phyloP scores from a whole-genome alignment of 2,797 vertebrate species.

The Adrianichthys oophorus region DNA sequence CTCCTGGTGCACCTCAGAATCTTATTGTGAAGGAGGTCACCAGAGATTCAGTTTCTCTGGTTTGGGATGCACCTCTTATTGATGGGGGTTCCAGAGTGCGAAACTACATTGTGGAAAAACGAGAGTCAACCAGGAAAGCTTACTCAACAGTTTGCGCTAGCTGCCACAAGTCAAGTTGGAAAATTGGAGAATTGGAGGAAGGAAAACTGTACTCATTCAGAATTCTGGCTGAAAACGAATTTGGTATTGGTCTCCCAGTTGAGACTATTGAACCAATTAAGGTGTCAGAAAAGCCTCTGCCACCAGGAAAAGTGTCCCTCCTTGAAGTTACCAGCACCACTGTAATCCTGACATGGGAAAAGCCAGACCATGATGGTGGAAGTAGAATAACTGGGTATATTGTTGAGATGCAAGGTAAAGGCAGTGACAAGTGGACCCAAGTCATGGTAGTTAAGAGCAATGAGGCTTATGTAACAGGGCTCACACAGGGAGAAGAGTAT shows the following conservation, averaged over 20 bases:
- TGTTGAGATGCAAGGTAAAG: conserved; percentile 97
- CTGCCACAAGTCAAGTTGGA: conserved; percentile 96
- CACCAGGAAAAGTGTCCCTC: conserved; percentile 95
- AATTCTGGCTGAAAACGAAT: conserved; percentile 97
- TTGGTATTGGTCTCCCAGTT: conserved; percentile 92
- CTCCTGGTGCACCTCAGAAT: conserved; percentile 92
- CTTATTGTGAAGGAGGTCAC: conserved; percentile 92
- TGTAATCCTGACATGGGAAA: conserved; percentile 93
- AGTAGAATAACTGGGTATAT: conserved; percentile 95
- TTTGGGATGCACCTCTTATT: conserved; percentile 95
- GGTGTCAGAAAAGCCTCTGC: conserved; percentile 92
- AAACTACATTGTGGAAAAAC: conserved; percentile 96
- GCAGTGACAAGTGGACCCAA: conserved; percentile 93
- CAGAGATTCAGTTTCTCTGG: conserved; percentile 92
- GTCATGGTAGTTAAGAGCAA: conserved; percentile 92
- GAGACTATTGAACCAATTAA: conserved; percentile 93
- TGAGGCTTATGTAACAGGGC: conserved; percentile 86
- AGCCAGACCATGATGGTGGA: conserved; percentile 97
- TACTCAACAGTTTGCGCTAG: conserved; percentile 93
- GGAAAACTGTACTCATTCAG: conserved; percentile 96
- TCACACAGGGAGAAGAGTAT: conserved; percentile 96
- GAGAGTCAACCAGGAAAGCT: conserved; percentile 94
- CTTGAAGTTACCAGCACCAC: conserved; percentile 89
- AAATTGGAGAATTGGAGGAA: conserved; percentile 91
- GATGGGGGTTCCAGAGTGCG: conserved; percentile 96